phyloP scores from a whole-genome alignment of 2,888 invertebrate species.

The Diarsia dahlii region DNA sequence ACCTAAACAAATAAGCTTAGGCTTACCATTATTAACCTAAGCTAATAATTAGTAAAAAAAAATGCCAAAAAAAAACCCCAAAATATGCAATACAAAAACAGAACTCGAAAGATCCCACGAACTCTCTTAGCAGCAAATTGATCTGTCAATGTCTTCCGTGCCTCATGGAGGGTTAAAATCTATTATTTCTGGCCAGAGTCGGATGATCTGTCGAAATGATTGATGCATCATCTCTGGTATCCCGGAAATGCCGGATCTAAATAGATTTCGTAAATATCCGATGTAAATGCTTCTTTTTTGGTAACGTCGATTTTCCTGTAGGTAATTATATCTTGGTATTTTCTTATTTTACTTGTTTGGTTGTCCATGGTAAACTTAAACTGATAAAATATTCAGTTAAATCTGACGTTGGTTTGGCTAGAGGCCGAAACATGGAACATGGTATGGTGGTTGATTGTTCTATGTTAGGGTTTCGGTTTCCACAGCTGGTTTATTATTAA shows the following conservation, averaged over 20 bases:
- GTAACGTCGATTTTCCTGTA: not conserved
- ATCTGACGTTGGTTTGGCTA: not conserved
- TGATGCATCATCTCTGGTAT: slow-evolving; percentile 64
- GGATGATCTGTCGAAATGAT: slow-evolving; percentile 71
- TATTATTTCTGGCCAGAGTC: slow-evolving; percentile 68
- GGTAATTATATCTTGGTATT: not conserved
- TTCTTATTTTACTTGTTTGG: not conserved
- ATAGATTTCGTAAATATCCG: slow-evolving; percentile 30
- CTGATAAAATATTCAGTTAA: not conserved
- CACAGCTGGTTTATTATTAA: not conserved
- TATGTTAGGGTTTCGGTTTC: too few relatives aligned
- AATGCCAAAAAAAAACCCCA: not conserved
- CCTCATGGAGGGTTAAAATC: slow-evolving; percentile 66
- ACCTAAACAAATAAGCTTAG: too few relatives aligned
- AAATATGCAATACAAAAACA: slow-evolving; percentile 9
- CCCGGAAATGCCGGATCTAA: slow-evolving; percentile 31
- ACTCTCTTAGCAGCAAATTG: slow-evolving; percentile 63
- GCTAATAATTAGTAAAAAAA: not conserved
- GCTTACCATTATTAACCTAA: too few relatives aligned
- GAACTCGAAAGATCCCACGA: not conserved
- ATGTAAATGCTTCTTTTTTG: slow-evolving; percentile 13
- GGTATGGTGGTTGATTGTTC: not conserved
- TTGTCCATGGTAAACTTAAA: not conserved
- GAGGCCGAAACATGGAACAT: not conserved
- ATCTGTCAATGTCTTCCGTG: slow-evolving; percentile 65